Percentiles rank a stretch among this genome's conserved stretches.
Conservation (phyloP, 2,797 vertebrate species). For the Muraenolepis orangiensis region DNA sequence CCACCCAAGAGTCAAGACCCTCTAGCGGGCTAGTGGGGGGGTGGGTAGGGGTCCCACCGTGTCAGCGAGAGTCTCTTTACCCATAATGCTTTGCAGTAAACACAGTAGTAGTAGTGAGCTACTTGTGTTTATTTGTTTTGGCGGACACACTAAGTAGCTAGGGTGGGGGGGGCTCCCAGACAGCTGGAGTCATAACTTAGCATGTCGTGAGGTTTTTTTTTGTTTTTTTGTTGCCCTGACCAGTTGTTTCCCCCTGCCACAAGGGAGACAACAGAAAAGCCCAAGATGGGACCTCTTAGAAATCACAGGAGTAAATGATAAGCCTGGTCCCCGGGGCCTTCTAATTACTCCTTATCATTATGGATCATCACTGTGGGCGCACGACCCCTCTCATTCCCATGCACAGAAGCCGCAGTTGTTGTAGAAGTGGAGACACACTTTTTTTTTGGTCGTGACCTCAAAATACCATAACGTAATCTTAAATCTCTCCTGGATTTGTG, state of each 20-base stretch:
- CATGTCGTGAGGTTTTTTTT: neutral
- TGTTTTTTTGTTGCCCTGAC: no score
- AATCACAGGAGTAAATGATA: neutral
- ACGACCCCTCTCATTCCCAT: neutral
- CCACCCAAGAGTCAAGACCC: constrained; percentile 38
- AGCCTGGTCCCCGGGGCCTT: neutral
- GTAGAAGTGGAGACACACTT: neutral
- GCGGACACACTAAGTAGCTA: neutral
- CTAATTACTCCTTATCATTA: neutral
- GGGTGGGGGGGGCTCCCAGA: constrained; percentile 11
- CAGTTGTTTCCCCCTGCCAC: constrained; percentile 10
- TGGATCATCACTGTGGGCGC: neutral
- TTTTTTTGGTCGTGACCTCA: neutral
- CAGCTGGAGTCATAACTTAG: constrained; percentile 44
- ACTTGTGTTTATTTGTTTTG: constrained; percentile 12
- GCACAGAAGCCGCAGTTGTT: neutral
- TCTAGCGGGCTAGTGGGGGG: no score
- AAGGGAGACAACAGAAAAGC: constrained; percentile 34
- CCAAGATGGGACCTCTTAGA: neutral
- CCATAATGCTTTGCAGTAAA: constrained; percentile 15
- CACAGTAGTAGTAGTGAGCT: constrained; percentile 1
- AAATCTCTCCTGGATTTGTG: neutral
- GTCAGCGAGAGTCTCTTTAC: constrained; percentile 14
- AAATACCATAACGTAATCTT: neutral
- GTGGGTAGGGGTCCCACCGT: constrained; percentile 21